A percentile compares a stretch with the other conserved stretches of the same genome.
Conservation (phyloP, 2,797 vertebrate genomes). For the Hylomyscus alleni region DNA sequence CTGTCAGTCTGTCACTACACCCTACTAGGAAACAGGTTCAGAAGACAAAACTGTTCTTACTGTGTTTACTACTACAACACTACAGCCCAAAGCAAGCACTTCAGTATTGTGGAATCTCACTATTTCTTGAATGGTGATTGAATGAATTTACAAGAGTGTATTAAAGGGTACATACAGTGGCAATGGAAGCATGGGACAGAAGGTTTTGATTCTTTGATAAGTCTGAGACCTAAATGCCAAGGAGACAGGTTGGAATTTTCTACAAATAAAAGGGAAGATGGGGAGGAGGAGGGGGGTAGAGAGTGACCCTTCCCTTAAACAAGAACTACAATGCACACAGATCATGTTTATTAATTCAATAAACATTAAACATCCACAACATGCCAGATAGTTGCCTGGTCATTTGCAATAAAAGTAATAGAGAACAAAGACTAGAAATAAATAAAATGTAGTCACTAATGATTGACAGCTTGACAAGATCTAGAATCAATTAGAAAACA, state of each 20-base stretch:
- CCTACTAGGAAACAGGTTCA: background rate
- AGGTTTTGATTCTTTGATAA: background rate
- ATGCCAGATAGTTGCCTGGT: background rate
- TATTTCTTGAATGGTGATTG: background rate
- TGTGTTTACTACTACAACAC: background rate
- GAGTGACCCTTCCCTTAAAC: background rate
- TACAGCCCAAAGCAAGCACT: background rate
- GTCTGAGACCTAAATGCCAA: background rate
- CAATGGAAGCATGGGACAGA: background rate
- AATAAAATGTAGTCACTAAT: background rate
- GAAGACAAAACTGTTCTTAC: background rate
- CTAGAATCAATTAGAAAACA: background rate
- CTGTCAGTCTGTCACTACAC: background rate
- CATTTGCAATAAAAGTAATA: background rate
- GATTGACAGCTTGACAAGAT: background rate
- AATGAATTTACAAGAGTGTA: background rate
- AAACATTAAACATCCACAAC: background rate
- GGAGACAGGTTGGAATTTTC: background rate
- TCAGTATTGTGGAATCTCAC: background rate
- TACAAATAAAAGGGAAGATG: background rate
- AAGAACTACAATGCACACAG: background rate
- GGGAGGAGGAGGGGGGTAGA: background rate
- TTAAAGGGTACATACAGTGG: background rate
- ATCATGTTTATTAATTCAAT: background rate
- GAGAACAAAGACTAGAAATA: background rate